A percentile compares a stretch with the other conserved stretches of the same genome.
Conservation (phyloP, 2,888 invertebrate genomes). For the Eupithecia abbreviata region DNA sequence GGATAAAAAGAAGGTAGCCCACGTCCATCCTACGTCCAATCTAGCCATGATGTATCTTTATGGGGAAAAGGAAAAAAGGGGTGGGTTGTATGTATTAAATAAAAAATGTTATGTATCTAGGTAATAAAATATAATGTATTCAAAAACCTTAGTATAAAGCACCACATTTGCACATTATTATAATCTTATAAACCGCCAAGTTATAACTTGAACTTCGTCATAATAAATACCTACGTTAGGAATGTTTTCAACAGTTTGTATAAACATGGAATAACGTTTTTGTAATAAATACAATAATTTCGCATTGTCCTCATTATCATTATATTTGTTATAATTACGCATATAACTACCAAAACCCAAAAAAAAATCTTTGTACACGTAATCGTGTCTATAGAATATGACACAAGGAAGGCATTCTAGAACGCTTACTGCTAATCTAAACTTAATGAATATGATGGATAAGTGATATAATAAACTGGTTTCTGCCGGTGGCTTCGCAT, state of each 20-base stretch:
- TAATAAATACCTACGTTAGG: slow-evolving; percentile 4
- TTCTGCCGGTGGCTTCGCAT: no score
- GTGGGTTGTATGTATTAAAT: not conserved
- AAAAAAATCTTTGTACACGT: not conserved
- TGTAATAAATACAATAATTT: not conserved
- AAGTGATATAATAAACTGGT: not conserved
- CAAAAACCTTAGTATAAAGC: not conserved
- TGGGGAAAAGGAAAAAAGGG: not conserved
- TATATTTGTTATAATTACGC: not conserved
- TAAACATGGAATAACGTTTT: not conserved
- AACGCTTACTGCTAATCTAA: not conserved
- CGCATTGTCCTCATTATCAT: not conserved
- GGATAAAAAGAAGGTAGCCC: no score
- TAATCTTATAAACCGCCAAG: not conserved
- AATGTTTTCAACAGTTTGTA: not conserved
- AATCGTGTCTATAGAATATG: not conserved
- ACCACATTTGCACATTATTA: not conserved
- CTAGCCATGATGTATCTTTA: not conserved
- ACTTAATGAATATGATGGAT: not conserved
- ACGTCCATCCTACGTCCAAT: no score
- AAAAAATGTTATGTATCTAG: not conserved
- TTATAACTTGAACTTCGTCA: not conserved
- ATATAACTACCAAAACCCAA: not conserved
- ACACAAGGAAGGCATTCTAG: not conserved
- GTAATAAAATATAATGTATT: not conserved